phyloP scores from a whole-genome alignment of 2,113 vertebrate genomes.

The Lutjanus erythropterus region DNA sequence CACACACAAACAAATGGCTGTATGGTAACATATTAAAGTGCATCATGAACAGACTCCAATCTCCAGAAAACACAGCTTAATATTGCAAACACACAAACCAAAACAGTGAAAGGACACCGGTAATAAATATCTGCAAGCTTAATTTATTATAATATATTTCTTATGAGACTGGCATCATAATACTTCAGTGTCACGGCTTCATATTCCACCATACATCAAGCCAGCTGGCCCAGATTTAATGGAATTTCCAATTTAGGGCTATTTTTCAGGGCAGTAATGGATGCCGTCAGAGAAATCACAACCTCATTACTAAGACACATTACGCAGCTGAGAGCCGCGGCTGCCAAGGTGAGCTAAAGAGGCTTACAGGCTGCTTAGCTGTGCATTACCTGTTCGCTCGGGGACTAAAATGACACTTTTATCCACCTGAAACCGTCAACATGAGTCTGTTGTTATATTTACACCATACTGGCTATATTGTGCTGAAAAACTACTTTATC shows the following conservation, averaged over 20 bases:
- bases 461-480: background rate
- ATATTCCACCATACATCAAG: conserved; percentile 22
- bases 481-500: too few relatives aligned
- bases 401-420: background rate
- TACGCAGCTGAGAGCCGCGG: conserved; percentile 31
- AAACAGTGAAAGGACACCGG: background rate
- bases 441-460: background rate
- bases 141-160: conserved; percentile 29
- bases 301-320: conserved; percentile 41
- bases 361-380: conserved; percentile 18
- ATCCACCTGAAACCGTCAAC: background rate
- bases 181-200: background rate
- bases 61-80: background rate
- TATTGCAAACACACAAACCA: background rate
- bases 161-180: conserved; percentile 27
- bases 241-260: conserved; percentile 49
- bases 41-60: background rate
- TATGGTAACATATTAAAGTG: background rate
- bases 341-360: conserved; percentile 14
- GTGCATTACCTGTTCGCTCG: background rate
- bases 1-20: background rate
- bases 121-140: conserved; percentile 1
- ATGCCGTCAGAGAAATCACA: conserved; percentile 48
- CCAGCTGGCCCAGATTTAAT: conserved; percentile 49
- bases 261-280: conserved; percentile 55